Evolutionary conservation across 2,888 invertebrate genomes (phyloP).

Genomic region (Ormyrus nitidulus): DNA sequence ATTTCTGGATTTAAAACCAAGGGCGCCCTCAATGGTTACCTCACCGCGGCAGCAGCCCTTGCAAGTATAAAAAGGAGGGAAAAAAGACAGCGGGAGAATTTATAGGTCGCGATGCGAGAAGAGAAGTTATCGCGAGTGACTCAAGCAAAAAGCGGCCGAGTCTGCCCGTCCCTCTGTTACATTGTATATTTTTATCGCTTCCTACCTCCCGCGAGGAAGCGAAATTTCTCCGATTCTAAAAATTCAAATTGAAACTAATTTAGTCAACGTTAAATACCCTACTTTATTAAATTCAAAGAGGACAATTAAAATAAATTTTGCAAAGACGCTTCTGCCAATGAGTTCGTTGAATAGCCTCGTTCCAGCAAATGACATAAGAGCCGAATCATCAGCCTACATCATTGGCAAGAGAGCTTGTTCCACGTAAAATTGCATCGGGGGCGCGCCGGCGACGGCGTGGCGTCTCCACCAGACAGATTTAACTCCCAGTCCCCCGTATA

Average conservation of each 20-base stretch:
- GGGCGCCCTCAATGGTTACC: not conserved
- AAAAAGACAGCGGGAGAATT: slow-evolving; percentile 60
- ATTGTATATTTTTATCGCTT: not conserved
- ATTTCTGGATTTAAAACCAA: not conserved
- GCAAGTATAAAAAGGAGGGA: slow-evolving; percentile 4
- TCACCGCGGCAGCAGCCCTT: not conserved
- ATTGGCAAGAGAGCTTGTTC: slow-evolving; percentile 5
- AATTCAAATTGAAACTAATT: not conserved
- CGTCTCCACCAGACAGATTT: not conserved
- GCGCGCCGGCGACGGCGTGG: not conserved
- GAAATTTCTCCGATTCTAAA: not conserved
- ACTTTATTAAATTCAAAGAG: too few species aligned
- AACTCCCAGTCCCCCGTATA: too few species aligned
- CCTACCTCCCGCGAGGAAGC: not conserved
- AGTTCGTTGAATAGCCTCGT: too few species aligned
- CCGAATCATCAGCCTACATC: not conserved
- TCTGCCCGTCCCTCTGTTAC: not conserved
- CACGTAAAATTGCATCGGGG: slow-evolving; percentile 23
- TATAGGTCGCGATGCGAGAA: slow-evolving; percentile 65
- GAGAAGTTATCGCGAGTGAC: slow-evolving; percentile 32
- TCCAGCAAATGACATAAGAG: slow-evolving; percentile 27
- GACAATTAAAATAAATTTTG: too few species aligned
- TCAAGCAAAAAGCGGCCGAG: not conserved
- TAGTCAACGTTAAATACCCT: too few species aligned
- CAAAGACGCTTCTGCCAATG: too few species aligned